Evolutionary conservation across 2,113 vertebrate genomes (phyloP).

Genomic region (Pomatorhinus ruficollis): DNA sequence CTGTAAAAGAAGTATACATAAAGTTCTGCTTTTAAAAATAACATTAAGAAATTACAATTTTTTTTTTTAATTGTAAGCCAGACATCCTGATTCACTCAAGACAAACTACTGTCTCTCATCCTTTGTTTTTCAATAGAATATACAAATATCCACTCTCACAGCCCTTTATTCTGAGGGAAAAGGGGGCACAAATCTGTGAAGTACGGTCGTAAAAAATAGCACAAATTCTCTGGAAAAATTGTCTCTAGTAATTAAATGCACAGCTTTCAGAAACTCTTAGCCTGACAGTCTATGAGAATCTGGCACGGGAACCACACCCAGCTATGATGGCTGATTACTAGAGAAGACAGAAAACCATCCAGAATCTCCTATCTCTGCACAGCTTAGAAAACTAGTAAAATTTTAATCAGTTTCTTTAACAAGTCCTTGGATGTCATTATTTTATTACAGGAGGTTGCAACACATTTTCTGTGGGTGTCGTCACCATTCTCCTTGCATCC

Average conservation of each 20-base stretch:
- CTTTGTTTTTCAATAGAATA: background rate
- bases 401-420: background rate
- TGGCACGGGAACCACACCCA: background rate
- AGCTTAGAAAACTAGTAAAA: background rate
- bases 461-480: fast-evolving
- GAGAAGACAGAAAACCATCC: background rate
- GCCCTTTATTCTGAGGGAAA: background rate
- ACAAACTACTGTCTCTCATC: background rate
- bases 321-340: background rate
- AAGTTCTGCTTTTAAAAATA: background rate
- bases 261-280: background rate
- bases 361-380: background rate
- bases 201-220: background rate
- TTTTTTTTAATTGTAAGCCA: background rate
- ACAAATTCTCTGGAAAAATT: background rate
- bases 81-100: background rate
- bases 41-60: background rate
- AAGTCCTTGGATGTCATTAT: background rate
- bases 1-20: background rate
- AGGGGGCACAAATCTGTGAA: background rate
- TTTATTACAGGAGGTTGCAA: background rate
- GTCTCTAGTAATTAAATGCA: background rate
- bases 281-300: background rate
- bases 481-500: background rate
- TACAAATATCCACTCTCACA: background rate